Percentiles rank a stretch among this genome's conserved stretches.
phyloP scores from a whole-genome alignment of 2,113 vertebrate species.

The Steatornis caripensis region DNA sequence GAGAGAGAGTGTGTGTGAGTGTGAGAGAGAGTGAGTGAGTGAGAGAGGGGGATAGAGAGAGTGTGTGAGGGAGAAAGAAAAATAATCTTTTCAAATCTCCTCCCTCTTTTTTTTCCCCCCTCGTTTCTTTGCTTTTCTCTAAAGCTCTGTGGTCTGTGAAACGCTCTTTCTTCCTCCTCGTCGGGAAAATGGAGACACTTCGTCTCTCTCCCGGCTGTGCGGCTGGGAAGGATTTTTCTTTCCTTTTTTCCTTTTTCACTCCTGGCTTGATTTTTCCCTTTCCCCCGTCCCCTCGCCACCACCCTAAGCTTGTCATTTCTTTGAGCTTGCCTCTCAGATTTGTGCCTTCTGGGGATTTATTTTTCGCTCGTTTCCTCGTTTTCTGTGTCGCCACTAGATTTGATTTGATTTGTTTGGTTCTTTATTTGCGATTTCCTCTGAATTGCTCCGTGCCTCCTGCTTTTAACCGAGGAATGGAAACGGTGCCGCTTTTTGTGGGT shows the following conservation, averaged over 20 bases:
- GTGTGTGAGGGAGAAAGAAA: constrained; percentile 73
- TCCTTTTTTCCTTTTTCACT: constrained; percentile 46
- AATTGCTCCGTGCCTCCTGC: background rate
- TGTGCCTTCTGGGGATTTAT: constrained; percentile 44
- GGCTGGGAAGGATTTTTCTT: constrained; percentile 63
- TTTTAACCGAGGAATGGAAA: constrained; percentile 40
- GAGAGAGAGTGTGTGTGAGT: constrained; percentile 56
- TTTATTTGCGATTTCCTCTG: constrained; percentile 32
- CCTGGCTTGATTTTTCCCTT: constrained; percentile 30
- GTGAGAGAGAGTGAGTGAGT: constrained; percentile 63
- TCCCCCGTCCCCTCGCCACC: background rate
- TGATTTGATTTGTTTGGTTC: background rate
- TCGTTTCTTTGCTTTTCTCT: constrained; percentile 68
- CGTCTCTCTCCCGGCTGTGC: constrained; percentile 46
- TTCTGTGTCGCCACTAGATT: background rate
- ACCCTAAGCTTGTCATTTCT: constrained; percentile 15
- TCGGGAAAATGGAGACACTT: constrained; percentile 73
- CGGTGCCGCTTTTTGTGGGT: constrained; percentile 39
- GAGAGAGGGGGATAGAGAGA: constrained; percentile 72
- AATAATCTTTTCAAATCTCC: constrained; percentile 79
- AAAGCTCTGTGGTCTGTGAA: constrained; percentile 71
- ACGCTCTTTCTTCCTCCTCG: constrained; percentile 66
- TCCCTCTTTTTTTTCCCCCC: constrained; percentile 71
- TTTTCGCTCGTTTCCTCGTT: constrained; percentile 42
- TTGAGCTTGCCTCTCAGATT: constrained; percentile 7